Base-by-base conservation (phyloP, 2,888 invertebrate genomes). In the Pollenia angustigena region DNA sequence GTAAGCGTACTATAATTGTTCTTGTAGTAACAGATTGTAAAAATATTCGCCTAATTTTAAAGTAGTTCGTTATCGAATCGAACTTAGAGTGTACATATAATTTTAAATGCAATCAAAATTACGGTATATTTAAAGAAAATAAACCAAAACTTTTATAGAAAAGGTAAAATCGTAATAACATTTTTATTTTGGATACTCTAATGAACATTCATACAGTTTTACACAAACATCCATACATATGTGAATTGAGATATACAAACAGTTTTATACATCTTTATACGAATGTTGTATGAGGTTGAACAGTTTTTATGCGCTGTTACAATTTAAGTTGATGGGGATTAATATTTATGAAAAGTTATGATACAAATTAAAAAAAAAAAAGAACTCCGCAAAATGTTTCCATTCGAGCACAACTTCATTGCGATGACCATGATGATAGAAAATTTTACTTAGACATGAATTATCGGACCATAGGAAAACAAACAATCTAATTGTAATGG, bases 261-360 rank as follows among this genome's bases (percentile, higher is more conserved):
- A 23, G 2, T 9, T 74, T 12, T 16, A 32, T 56, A 46, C 12
- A n/a, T 50, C 7, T 11, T 32, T 23, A 16, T 32, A 56, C 18
- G 32, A 18, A 32, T 69, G 8, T 14, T 44, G 64, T 48, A 64
- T 16, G 12, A 44, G 54, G 40, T 54, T 66, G 23, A 74, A 46
- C 48, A 56, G 42, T 79, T 79, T 60, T 66, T 62, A 18, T 72
- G 18, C 42, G 42, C 11, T 72, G 54, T 76, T 62, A 50, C 58
- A 68, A 56, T 80, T 58, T 40, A 81, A 72, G 66, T 72, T 81
- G 76, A 76, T 85, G 56, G 44, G 18, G 44, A 81, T 85, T 85
- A 81, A 81, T 81, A 72, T 76, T 81, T 76, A 81, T 81, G 71
- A 76, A 66, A 76, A 81, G 62, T 81, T 85, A 81, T 81, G 71